Percentiles rank a stretch among this genome's conserved stretches.
These are phyloP conservation scores for Ips typographus DNA, from an alignment of 1,140 invertebrate genomes.

Conservation along the genomic window DNA sequence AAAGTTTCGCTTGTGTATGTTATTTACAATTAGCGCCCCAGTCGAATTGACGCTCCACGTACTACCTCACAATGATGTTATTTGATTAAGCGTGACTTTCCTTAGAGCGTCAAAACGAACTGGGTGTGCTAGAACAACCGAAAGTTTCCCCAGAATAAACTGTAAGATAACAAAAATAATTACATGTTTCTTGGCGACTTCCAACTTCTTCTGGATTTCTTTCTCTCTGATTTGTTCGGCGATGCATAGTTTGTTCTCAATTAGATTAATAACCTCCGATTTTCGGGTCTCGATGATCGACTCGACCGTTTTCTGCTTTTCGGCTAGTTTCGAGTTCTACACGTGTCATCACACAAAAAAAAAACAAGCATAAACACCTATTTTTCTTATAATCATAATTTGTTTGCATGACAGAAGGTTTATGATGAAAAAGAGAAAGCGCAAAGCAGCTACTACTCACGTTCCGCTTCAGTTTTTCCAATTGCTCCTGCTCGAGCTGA, in stretches of 20 bases:
- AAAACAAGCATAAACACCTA: slow-evolving; percentile 16
- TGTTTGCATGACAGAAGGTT: not conserved
- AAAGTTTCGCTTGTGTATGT: no score
- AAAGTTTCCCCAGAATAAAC: no score
- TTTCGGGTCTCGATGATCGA: slow-evolving; percentile 61
- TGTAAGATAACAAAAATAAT: slow-evolving; percentile 15
- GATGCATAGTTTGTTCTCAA: slow-evolving; percentile 71
- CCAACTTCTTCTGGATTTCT: slow-evolving; percentile 77
- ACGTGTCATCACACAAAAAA: slow-evolving; percentile 29
- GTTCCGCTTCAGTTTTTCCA: slow-evolving; percentile 73
- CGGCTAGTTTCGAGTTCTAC: slow-evolving; percentile 45
- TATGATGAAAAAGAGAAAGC: not conserved
- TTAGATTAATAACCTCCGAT: slow-evolving; percentile 66
- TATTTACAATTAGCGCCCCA: no score
- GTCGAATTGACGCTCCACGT: no score
- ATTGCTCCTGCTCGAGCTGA: slow-evolving; percentile 69
- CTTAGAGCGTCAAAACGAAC: no score
- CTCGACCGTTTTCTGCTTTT: slow-evolving; percentile 61
- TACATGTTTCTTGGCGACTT: slow-evolving; percentile 78
- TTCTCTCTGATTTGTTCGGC: slow-evolving; percentile 77
- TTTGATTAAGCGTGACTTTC: slow-evolving; percentile 1
- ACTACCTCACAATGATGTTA: no score
- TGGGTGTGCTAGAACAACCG: no score
- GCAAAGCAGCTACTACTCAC: slow-evolving; percentile 58
- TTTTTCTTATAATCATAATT: not conserved